Evolutionary conservation across 2,113 vertebrate species (phyloP).

Genomic region (Perccottus glenii): DNA sequence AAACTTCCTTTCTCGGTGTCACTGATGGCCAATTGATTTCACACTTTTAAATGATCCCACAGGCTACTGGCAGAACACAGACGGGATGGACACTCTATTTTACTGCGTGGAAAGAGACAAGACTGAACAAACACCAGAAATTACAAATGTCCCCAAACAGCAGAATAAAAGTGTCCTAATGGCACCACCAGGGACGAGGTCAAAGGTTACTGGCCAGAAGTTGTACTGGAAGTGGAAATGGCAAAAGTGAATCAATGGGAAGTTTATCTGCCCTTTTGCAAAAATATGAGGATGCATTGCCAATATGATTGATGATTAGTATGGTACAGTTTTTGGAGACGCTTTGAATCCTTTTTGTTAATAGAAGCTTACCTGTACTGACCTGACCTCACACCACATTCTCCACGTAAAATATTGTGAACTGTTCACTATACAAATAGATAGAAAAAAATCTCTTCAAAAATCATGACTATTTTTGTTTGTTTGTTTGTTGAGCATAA

Average conservation of each 20-base stretch:
- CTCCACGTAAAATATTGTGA: too few relatives aligned
- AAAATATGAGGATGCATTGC: neutral
- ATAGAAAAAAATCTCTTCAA: too few relatives aligned
- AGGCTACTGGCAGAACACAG: neutral
- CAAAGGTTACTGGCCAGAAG: neutral
- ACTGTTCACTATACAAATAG: too few relatives aligned
- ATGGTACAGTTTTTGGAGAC: too few relatives aligned
- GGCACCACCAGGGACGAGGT: neutral
- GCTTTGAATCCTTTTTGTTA: too few relatives aligned
- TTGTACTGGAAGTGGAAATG: neutral
- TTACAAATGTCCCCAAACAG: neutral
- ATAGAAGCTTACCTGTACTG: too few relatives aligned
- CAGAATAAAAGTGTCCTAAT: neutral
- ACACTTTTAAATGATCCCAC: slow-evolving; percentile 4
- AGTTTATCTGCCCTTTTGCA: neutral
- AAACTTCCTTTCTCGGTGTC: neutral
- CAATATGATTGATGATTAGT: too few relatives aligned
- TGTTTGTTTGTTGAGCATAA: too few relatives aligned
- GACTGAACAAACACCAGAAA: neutral
- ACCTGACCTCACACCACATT: too few relatives aligned
- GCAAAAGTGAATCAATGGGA: neutral
- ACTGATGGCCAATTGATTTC: slow-evolving; percentile 4
- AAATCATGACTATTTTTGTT: too few relatives aligned
- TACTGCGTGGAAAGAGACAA: neutral
- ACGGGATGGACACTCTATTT: neutral